Evolutionary conservation across 2,888 invertebrate genomes (phyloP).

Genomic region (Stenchaetothrips biformis): DNA sequence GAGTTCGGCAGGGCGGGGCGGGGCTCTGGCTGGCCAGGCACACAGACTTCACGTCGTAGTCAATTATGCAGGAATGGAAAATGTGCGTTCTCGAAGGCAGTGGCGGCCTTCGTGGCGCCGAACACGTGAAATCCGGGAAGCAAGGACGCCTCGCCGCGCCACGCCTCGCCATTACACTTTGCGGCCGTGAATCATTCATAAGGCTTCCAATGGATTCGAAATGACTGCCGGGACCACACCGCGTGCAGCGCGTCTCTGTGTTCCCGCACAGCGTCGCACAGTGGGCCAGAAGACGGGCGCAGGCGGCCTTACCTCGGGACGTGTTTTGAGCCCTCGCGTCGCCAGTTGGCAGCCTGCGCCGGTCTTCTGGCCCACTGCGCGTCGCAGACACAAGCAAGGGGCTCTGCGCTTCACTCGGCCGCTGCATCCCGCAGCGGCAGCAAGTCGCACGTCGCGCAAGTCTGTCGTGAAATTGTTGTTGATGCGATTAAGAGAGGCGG

Average conservation of each 20-base stretch:
- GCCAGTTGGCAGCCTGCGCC: neutral
- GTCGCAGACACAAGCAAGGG: neutral
- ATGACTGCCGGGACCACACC: too few relatives aligned
- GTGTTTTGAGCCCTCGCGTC: neutral
- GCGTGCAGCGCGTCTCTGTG: too few relatives aligned
- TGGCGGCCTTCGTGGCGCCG: neutral
- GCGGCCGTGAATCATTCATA: too few relatives aligned
- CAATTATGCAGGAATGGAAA: neutral
- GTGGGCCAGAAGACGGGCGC: neutral
- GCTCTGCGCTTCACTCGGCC: too few relatives aligned
- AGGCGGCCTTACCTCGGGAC: neutral
- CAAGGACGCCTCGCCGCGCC: neutral
- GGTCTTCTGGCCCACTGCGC: neutral
- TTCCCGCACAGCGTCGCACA: neutral
- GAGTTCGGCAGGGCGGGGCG: neutral
- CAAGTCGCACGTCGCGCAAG: conserved; percentile 14
- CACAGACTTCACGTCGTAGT: neutral
- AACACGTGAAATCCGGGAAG: neutral
- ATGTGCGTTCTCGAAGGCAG: neutral
- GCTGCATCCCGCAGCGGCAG: neutral
- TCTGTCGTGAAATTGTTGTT: conserved; percentile 15
- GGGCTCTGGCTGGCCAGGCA: neutral
- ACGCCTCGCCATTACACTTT: too few relatives aligned
- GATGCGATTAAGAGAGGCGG: conserved; percentile 18
- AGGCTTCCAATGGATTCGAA: too few relatives aligned